phyloP scores from a whole-genome alignment of 2,113 vertebrate species.

The Puntigrus tetrazona region DNA sequence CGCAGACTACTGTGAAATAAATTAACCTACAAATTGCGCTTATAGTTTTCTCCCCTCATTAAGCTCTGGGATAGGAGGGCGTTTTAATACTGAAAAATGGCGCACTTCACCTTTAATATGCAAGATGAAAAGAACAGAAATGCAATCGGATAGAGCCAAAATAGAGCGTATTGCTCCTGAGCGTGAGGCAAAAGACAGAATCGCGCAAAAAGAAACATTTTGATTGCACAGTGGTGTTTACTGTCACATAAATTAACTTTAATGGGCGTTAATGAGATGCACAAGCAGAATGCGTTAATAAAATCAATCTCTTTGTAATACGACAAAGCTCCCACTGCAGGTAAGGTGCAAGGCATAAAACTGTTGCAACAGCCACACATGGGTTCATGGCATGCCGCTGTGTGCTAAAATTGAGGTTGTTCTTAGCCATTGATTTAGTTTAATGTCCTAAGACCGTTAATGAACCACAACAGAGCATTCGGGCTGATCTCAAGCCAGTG shows the following conservation, averaged over 20 bases:
- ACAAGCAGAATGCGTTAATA: slow-evolving; percentile 29
- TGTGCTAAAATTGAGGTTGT: slow-evolving; percentile 8
- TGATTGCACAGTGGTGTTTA: not conserved
- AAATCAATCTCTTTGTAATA: slow-evolving; percentile 6
- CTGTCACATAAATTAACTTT: slow-evolving; percentile 12
- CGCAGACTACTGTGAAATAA: not conserved
- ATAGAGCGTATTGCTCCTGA: not conserved
- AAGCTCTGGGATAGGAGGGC: not conserved
- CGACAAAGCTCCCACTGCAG: not conserved
- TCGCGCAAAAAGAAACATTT: not conserved
- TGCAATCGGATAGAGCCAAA: slow-evolving; percentile 3
- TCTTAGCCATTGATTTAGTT: slow-evolving; percentile 18
- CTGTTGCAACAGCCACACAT: slow-evolving; percentile 1
- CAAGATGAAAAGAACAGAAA: slow-evolving; percentile 2
- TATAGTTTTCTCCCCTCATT: not conserved
- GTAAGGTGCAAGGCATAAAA: slow-evolving; percentile 10
- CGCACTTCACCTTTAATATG: not conserved
- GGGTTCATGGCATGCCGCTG: not conserved
- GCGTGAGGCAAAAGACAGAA: not conserved
- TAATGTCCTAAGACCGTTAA: slow-evolving; percentile 14
- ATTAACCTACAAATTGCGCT: not conserved
- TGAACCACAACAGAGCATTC: not conserved
- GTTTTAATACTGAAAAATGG: not conserved
- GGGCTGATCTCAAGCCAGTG: not conserved
- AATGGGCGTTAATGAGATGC: slow-evolving; percentile 41